Conservation (phyloP, 2,888 invertebrate species). For the Diaprepes abbreviatus region DNA sequence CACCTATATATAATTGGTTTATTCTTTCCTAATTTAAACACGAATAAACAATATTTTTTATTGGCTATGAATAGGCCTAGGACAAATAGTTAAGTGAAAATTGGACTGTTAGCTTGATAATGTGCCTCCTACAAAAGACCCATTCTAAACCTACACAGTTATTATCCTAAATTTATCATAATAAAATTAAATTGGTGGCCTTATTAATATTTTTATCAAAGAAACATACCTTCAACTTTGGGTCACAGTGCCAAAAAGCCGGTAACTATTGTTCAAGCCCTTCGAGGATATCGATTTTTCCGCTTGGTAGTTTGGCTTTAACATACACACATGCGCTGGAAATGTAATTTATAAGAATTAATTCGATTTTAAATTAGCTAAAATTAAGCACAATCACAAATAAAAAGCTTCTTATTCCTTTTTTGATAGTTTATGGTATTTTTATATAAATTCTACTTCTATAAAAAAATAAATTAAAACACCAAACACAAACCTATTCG, state of each 20-base stretch:
- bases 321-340: conserved; percentile 35
- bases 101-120: conserved; percentile 8
- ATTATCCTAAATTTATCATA: conserved; percentile 1
- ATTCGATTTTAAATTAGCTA: neutral
- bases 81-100: conserved; percentile 6
- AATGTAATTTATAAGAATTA: conserved; percentile 5
- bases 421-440: neutral
- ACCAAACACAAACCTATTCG: neutral
- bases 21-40: conserved; percentile 12
- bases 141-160: conserved; percentile 4
- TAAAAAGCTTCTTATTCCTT: neutral
- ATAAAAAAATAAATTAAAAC: conserved; percentile 2
- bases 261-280: conserved; percentile 33
- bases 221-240: conserved; percentile 29
- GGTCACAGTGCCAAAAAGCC: conserved; percentile 18
- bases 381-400: neutral
- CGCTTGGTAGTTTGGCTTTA: conserved; percentile 19
- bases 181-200: neutral
- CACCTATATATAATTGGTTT: conserved; percentile 10
- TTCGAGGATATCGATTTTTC: conserved; percentile 36
- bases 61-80: conserved; percentile 15
- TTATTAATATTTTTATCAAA: conserved; percentile 6
- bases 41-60: conserved; percentile 7
- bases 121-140: conserved; percentile 7
- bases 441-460: neutral